Conservation (phyloP, 2,113 vertebrate genomes). For the Phrynosoma platyrhinos region DNA sequence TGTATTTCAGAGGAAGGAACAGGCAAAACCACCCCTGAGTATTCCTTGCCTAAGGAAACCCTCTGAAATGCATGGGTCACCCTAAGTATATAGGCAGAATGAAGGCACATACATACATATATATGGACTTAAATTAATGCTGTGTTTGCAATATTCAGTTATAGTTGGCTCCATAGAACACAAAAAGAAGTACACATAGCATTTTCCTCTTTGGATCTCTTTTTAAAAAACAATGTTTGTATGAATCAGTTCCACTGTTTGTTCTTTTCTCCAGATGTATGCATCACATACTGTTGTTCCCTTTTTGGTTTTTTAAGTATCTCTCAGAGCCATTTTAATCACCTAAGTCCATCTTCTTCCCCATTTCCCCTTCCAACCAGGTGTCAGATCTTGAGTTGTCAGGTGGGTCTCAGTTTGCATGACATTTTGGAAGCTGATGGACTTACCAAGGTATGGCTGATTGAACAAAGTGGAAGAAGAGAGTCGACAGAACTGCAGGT, state of each 20-base stretch:
- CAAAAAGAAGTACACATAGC: no score
- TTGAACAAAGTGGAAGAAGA: conserved; percentile 83
- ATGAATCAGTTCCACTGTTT: background rate
- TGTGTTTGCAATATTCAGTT: no score
- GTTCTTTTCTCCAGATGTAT: conserved; percentile 5
- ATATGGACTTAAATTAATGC: no score
- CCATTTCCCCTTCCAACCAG: conserved; percentile 62
- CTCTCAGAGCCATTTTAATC: conserved; percentile 60
- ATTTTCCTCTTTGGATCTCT: background rate
- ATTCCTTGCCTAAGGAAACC: no score
- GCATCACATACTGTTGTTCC: conserved; percentile 21
- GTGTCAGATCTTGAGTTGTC: conserved; percentile 80
- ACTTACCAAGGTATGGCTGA: conserved; percentile 88
- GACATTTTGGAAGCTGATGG: conserved; percentile 86
- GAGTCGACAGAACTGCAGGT: conserved; percentile 85
- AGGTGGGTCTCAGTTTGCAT: conserved; percentile 90
- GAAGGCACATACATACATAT: no score
- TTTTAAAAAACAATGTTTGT: background rate
- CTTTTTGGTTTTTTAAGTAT: background rate
- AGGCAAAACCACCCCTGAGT: no score
- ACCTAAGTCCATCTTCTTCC: conserved; percentile 64
- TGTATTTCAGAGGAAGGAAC: no score
- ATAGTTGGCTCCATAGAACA: no score
- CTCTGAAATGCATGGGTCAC: no score
- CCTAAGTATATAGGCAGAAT: no score